phyloP scores from a whole-genome alignment of 2,113 vertebrate species.

The Carlito syrichta region DNA sequence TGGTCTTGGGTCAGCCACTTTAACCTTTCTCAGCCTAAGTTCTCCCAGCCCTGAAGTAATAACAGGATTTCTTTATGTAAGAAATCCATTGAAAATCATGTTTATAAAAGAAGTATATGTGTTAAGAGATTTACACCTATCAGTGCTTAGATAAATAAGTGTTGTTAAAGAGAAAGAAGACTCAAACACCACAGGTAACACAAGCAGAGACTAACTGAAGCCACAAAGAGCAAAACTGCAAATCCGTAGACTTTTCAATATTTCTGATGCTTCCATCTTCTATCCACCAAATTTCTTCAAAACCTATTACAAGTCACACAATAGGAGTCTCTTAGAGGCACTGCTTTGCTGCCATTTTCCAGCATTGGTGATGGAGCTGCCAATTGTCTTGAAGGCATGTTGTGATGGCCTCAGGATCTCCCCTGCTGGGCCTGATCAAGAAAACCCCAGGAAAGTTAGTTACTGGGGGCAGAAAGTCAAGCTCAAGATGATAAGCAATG shows the following conservation, averaged over 20 bases:
- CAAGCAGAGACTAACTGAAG: not conserved
- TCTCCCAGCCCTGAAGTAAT: not conserved
- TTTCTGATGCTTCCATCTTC: not conserved
- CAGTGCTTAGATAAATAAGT: not conserved
- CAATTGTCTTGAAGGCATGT: not conserved
- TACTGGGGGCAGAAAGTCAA: constrained; percentile 18
- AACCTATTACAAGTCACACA: constrained; percentile 21
- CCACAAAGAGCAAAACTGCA: not conserved
- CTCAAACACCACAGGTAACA: not conserved
- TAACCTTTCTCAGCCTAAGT: not conserved
- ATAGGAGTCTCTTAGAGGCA: not conserved
- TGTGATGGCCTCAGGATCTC: not conserved
- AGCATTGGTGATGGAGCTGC: not conserved
- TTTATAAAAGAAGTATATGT: not conserved
- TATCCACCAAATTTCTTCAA: not conserved
- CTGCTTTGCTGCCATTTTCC: not conserved
- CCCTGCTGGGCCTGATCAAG: constrained; percentile 17
- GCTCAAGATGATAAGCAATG: not conserved
- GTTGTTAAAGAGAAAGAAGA: not conserved
- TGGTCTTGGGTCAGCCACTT: not conserved
- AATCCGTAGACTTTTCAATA: not conserved
- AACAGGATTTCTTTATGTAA: not conserved
- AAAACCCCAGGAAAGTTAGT: constrained; percentile 18
- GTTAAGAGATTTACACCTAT: not conserved
- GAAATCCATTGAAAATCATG: not conserved